Evolutionary conservation across 2,888 invertebrate species (phyloP), one percentile per base, ranked within the genome.

Genomic region (Limenitis camilla): DNA sequence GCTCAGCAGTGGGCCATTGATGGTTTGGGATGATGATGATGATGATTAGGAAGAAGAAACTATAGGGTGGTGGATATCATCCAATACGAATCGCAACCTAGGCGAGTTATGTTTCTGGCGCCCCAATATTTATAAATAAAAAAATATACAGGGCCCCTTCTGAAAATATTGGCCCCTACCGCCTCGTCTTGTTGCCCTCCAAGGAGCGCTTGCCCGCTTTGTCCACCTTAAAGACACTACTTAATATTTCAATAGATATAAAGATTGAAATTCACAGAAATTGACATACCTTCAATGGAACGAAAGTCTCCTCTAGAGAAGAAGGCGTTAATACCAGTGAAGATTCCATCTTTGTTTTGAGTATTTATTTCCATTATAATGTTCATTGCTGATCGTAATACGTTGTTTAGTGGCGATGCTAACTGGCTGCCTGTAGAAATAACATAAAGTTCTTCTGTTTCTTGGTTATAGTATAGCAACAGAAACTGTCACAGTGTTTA

Each of bases 231-330:
- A 33, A 33, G 8, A 33, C 8, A 33, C 38, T 10, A n/a, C 28
- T 9, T n/a, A n/a, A n/a, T n/a, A n/a, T n/a, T n/a, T n/a, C n/a
- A 10, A 8, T n/a, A 11, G 29, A 44, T 35, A 6, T 33, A 9
- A 27, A n/a, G 8, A 10, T 8, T n/a, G n/a, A n/a, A 33, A 10
- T 19, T 28, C 0, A 27, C 4, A 35, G 29, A 30, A 33, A 1
- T 7, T 9, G n/a, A 5, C 9, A 39, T 60, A 69, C 69, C 70
- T 64, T 69, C 69, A 33, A 68, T 41, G 0, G 70, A 66, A 47
- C 60, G 55, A 43, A 58, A 65, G 46, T 68, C 68, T 1, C 68
- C 68, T 42, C 55, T 63, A 0, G 69, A 65, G 49, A 70, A 67
- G 0, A 48, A 58, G 0, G 66, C 61, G 19, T 66, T 63, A 33